These are phyloP conservation scores for Gastrophryne carolinensis DNA, from an alignment of 2,797 vertebrate species.

Conservation along the genomic window DNA sequence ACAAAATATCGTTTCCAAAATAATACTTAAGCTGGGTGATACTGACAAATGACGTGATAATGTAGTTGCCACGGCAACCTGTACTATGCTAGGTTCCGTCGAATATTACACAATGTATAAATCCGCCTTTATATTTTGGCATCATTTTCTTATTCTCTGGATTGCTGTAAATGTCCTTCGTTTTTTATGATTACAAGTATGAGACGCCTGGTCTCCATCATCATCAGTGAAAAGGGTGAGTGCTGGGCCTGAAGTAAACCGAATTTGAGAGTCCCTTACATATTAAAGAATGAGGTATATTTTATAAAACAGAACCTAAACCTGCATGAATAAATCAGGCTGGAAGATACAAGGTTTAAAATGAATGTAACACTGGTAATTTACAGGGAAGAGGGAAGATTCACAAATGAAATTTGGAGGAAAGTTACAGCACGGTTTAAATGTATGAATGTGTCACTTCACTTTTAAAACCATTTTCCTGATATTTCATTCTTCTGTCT, in stretches of 20 bases:
- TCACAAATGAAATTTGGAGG: neutral
- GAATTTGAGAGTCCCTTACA: neutral
- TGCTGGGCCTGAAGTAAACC: conserved; percentile 6
- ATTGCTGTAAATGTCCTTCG: neutral
- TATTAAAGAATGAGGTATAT: conserved; percentile 10
- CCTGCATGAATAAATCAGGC: conserved; percentile 5
- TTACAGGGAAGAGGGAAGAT: neutral
- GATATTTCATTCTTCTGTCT: too few species aligned
- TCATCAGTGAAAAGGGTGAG: conserved; percentile 6
- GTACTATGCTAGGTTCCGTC: conserved; percentile 3
- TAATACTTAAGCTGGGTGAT: conserved; percentile 24
- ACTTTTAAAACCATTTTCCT: neutral
- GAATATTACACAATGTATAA: neutral
- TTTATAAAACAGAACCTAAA: neutral
- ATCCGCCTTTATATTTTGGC: neutral
- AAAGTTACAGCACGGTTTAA: neutral
- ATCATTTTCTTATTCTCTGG: neutral
- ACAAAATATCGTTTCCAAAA: conserved; percentile 18
- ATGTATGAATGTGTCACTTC: neutral
- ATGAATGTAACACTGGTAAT: neutral
- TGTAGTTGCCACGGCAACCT: conserved; percentile 43
- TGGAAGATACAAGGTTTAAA: neutral
- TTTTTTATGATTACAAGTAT: neutral
- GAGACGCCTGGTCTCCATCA: conserved; percentile 2
- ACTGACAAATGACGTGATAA: conserved; percentile 1